These are phyloP conservation scores for Leuciscus idus DNA, from an alignment of 2,113 vertebrate genomes.

Conservation along the genomic window DNA sequence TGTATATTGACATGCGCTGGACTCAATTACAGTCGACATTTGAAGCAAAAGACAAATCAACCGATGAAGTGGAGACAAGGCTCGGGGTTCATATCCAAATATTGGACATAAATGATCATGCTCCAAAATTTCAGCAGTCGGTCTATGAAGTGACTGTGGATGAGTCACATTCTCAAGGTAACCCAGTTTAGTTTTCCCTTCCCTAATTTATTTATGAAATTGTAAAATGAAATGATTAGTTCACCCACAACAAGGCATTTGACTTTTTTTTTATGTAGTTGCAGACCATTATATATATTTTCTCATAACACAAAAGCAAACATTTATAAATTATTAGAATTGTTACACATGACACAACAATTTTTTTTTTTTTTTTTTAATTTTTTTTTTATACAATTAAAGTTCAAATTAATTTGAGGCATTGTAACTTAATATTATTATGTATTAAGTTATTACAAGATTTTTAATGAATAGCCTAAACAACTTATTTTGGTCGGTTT, in stretches of 20 bases:
- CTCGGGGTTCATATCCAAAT: too few relatives aligned
- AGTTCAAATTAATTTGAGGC: too few relatives aligned
- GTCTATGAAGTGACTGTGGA: constrained; percentile 20
- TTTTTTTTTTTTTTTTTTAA: too few relatives aligned
- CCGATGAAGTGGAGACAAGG: constrained; percentile 13
- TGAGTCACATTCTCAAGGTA: constrained; percentile 52
- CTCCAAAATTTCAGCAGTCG: constrained; percentile 19
- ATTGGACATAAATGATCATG: constrained; percentile 53
- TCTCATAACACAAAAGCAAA: too few relatives aligned
- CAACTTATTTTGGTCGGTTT: background rate
- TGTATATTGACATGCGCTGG: background rate
- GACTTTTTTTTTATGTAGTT: background rate
- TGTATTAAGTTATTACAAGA: too few relatives aligned
- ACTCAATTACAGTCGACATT: constrained; percentile 29
- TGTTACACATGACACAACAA: background rate
- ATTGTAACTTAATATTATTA: too few relatives aligned
- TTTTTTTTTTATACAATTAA: background rate
- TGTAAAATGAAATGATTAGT: too few relatives aligned
- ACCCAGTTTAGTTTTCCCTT: background rate
- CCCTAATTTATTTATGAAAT: background rate
- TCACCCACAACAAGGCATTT: accelerated
- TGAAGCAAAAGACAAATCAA: constrained; percentile 36
- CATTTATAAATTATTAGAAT: background rate
- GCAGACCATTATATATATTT: background rate
- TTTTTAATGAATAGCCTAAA: too few relatives aligned